Evolutionary conservation across 2,888 invertebrate species (phyloP).

Genomic region (Lasioglossum zephyrum): DNA sequence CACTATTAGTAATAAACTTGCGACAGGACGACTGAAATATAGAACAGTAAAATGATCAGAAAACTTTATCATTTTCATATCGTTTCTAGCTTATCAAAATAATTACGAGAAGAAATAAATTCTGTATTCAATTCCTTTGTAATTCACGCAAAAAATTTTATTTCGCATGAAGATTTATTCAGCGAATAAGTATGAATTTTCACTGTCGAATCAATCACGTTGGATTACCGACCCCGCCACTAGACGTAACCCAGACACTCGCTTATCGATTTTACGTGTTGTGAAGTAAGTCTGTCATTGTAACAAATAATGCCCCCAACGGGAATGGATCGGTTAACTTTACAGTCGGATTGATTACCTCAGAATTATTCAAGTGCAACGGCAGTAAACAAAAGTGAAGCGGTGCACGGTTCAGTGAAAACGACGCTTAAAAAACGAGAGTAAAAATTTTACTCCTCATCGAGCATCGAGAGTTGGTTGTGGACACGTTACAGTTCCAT

Average conservation of each 20-base stretch:
- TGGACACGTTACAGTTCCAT: conserved; percentile 22
- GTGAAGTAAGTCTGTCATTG: neutral
- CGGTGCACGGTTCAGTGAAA: neutral
- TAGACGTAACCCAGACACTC: neutral
- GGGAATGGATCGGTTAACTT: neutral
- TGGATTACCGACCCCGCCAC: neutral
- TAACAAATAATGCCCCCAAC: neutral
- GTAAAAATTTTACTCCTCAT: conserved; percentile 21
- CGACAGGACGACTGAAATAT: neutral
- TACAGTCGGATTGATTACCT: neutral
- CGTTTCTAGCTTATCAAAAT: neutral
- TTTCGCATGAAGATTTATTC: neutral
- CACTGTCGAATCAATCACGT: neutral
- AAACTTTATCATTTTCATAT: neutral
- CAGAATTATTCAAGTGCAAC: neutral
- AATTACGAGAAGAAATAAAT: neutral
- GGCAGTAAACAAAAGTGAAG: conserved; percentile 10
- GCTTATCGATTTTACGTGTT: neutral
- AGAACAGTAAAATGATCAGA: too few relatives aligned
- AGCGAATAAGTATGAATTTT: neutral
- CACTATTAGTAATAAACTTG: too few relatives aligned
- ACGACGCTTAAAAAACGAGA: conserved; percentile 12
- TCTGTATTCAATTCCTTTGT: neutral
- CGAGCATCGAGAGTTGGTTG: neutral
- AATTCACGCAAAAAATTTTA: too few relatives aligned